phyloP scores from a whole-genome alignment of 2,797 vertebrate genomes.

The Calcarius lapponicus region DNA sequence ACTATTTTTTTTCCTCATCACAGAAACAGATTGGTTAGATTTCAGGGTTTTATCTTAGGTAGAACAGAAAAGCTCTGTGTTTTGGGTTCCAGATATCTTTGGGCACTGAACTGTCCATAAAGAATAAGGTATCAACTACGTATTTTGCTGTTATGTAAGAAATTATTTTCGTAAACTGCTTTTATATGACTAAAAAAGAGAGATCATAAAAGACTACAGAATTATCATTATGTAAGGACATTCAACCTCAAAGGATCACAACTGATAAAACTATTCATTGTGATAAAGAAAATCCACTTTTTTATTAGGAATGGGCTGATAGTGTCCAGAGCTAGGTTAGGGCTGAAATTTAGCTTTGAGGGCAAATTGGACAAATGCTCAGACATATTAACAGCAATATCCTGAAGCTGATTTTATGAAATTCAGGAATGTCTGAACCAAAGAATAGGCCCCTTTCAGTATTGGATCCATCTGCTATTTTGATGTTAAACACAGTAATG shows the following conservation, averaged over 20 bases:
- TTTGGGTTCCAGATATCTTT: not conserved
- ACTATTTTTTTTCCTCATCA: not conserved
- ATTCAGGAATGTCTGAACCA: constrained; percentile 16
- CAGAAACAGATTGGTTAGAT: not conserved
- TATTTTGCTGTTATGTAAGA: not conserved
- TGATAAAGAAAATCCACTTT: not conserved
- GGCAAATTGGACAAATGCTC: constrained; percentile 20
- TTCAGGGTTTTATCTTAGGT: not conserved
- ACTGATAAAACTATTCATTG: not conserved
- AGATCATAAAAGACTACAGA: not conserved
- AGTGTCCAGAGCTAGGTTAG: not conserved
- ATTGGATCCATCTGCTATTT: constrained; percentile 40
- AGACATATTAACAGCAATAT: constrained; percentile 24
- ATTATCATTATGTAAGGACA: not conserved
- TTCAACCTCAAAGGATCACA: not conserved
- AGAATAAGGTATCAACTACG: not conserved
- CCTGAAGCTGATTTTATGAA: constrained; percentile 7
- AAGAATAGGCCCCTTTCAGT: not conserved
- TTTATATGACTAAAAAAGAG: not conserved
- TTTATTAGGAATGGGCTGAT: not conserved
- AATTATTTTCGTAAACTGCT: not conserved
- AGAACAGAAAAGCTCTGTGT: not conserved
- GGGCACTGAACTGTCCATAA: not conserved
- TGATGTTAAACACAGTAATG: not conserved
- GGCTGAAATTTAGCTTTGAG: not conserved